phyloP scores from a whole-genome alignment of 2,113 vertebrate species.

The Thinocorus orbignyianus region DNA sequence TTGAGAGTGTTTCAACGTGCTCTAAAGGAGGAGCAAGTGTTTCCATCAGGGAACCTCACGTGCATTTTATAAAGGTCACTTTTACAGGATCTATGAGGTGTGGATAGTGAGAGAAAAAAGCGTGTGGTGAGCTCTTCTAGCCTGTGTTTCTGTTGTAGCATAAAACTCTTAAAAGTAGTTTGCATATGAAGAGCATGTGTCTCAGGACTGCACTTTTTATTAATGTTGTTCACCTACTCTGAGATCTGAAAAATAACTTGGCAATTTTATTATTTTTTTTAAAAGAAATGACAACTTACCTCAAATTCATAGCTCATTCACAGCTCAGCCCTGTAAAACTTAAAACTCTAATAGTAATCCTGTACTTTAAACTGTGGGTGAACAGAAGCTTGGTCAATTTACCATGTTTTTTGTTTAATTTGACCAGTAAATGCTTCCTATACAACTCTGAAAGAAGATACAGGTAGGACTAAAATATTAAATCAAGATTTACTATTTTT shows the following conservation, averaged over 20 bases:
- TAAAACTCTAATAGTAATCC: background rate
- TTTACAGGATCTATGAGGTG: background rate
- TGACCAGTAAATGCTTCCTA: background rate
- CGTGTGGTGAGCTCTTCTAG: background rate
- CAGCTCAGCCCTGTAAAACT: background rate
- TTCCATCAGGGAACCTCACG: background rate
- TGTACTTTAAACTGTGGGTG: background rate
- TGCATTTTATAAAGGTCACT: background rate
- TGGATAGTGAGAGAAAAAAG: background rate
- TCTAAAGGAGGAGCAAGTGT: background rate
- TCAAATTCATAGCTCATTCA: background rate
- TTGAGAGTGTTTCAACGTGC: background rate
- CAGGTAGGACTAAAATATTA: background rate
- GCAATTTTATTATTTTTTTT: background rate
- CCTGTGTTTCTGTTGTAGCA: background rate
- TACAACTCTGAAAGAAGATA: background rate
- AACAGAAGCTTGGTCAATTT: background rate
- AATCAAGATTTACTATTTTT: background rate
- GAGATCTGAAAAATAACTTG: background rate
- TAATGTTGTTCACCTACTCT: background rate
- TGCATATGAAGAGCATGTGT: background rate
- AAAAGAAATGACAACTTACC: background rate
- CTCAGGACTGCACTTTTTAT: background rate
- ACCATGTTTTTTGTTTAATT: background rate
- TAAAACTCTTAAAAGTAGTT: background rate